Conservation (phyloP, 2,113 vertebrate species). For the Laticauda laticaudata region DNA sequence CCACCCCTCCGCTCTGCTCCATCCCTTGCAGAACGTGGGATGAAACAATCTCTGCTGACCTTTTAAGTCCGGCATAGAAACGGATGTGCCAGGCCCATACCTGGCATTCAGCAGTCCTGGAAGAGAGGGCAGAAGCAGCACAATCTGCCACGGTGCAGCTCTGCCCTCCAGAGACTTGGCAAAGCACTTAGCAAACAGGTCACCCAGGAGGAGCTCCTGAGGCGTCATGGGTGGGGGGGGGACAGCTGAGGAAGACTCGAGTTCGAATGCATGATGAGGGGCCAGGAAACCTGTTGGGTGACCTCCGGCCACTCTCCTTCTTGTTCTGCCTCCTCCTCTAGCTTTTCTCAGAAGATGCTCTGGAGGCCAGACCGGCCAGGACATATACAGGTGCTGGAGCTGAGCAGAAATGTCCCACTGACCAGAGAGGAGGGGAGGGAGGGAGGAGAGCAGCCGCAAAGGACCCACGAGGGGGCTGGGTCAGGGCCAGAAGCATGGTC, state of each 20-base stretch:
- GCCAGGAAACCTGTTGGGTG: background rate
- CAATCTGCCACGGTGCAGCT: background rate
- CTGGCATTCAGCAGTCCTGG: too few relatives aligned
- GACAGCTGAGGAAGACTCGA: background rate
- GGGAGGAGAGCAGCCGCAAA: background rate
- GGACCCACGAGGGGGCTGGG: background rate
- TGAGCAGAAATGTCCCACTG: background rate
- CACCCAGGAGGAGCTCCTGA: background rate
- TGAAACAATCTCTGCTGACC: background rate
- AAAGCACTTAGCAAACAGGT: too few relatives aligned
- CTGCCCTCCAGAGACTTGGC: background rate
- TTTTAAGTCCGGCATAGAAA: background rate
- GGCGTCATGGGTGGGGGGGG: background rate
- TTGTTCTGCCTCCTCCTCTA: background rate
- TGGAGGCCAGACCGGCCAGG: background rate
- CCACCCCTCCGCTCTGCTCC: too few relatives aligned
- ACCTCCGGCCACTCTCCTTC: background rate
- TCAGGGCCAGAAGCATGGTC: background rate
- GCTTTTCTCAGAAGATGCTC: background rate
- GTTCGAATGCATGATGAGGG: background rate
- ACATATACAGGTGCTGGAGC: background rate
- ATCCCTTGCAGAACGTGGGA: background rate
- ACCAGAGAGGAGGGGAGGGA: background rate
- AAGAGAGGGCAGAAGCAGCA: background rate
- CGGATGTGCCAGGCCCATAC: background rate